Conservation (phyloP, 2,888 invertebrate genomes). For the Polydrusus tereticollis region DNA sequence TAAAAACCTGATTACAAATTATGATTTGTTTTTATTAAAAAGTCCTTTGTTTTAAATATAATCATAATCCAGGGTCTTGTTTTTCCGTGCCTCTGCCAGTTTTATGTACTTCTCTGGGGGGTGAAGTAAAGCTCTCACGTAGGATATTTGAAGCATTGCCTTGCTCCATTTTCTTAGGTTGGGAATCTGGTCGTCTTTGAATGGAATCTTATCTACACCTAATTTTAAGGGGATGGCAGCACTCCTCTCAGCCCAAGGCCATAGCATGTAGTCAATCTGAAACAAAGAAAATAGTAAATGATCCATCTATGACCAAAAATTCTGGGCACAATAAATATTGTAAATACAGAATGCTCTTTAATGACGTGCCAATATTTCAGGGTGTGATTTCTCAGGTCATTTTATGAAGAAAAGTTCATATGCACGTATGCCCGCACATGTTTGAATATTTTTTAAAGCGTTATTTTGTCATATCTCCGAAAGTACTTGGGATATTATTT, state of each 20-base stretch:
- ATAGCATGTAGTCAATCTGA: slow-evolving; percentile 61
- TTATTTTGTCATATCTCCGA: too few relatives aligned
- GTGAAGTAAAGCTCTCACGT: slow-evolving; percentile 48
- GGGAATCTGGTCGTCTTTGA: slow-evolving; percentile 53
- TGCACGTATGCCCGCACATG: too few relatives aligned
- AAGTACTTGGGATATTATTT: too few relatives aligned
- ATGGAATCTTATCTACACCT: slow-evolving; percentile 53
- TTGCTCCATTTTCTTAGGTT: slow-evolving; percentile 59
- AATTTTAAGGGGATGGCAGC: slow-evolving; percentile 52
- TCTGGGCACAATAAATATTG: too few relatives aligned
- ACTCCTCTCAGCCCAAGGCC: slow-evolving; percentile 60
- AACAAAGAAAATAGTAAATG: neutral
- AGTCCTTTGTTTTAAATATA: slow-evolving; percentile 9
- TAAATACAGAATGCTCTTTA: too few relatives aligned
- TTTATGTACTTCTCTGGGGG: slow-evolving; percentile 8
- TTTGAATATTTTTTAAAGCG: too few relatives aligned
- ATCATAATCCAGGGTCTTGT: slow-evolving; percentile 11
- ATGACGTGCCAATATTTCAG: too few relatives aligned
- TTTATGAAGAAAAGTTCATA: too few relatives aligned
- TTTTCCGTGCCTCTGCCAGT: neutral
- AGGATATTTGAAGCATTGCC: slow-evolving; percentile 55
- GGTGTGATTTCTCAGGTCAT: too few relatives aligned
- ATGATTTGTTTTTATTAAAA: neutral
- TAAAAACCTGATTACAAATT: neutral
- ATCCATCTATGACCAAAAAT: too few relatives aligned